Evolutionary conservation across 2,888 invertebrate species (phyloP).

Genomic region (Blastobasis adustella): DNA sequence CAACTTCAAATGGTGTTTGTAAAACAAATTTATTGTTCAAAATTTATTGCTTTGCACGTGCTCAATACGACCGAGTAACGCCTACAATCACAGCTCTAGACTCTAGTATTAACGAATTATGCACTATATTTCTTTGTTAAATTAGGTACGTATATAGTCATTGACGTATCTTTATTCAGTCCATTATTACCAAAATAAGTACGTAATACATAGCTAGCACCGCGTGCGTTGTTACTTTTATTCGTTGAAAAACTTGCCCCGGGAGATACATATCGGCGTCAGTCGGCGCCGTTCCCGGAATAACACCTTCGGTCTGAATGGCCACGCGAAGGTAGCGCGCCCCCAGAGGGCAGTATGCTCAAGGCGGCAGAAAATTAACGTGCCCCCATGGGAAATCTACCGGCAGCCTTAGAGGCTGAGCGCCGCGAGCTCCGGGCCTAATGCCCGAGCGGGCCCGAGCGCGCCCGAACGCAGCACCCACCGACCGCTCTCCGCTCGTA

Average conservation of each 20-base stretch:
- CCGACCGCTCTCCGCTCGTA: too few relatives aligned
- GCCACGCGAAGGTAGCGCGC: conserved; percentile 71
- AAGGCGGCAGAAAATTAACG: conserved; percentile 87
- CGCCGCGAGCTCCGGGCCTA: conserved; percentile 43
- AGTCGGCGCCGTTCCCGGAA: conserved; percentile 63
- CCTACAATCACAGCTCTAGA: too few relatives aligned
- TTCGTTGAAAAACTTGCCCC: conserved; percentile 56
- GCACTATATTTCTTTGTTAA: too few relatives aligned
- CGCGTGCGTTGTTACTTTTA: conserved; percentile 41
- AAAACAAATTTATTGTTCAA: background rate
- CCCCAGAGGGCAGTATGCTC: conserved; percentile 81
- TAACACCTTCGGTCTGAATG: conserved; percentile 73
- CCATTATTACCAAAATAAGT: too few relatives aligned
- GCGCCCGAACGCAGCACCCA: conserved; percentile 30
- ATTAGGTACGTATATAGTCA: too few relatives aligned
- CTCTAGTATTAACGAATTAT: too few relatives aligned
- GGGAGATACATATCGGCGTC: conserved; percentile 58
- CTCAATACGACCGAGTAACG: too few relatives aligned
- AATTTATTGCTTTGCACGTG: too few relatives aligned
- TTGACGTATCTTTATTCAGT: too few relatives aligned
- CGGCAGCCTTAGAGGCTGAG: conserved; percentile 68
- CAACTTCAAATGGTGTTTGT: conserved; percentile 6
- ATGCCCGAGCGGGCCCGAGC: conserved; percentile 18
- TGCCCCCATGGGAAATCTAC: conserved; percentile 79
- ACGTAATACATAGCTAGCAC: too few relatives aligned